Conservation (phyloP, 2,888 invertebrate species). For the Saturnia japonica region DNA sequence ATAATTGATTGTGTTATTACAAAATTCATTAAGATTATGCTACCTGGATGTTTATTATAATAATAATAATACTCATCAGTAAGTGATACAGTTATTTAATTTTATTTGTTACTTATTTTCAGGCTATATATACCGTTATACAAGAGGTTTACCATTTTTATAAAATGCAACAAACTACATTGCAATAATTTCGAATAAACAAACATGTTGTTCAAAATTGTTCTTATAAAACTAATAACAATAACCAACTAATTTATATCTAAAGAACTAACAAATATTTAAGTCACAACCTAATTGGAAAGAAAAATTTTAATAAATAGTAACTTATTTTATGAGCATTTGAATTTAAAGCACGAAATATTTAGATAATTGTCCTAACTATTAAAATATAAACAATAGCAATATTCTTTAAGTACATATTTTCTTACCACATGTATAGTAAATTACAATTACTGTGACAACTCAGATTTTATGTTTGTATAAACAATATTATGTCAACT, state of each 20-base stretch:
- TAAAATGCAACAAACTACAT: background rate
- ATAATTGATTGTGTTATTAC: background rate
- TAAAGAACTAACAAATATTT: background rate
- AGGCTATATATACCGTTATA: background rate
- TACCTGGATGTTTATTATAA: background rate
- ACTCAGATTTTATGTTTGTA: background rate
- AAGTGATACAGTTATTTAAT: conserved; percentile 1
- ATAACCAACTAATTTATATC: background rate
- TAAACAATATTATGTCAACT: conserved; percentile 11
- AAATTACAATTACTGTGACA: too few relatives aligned
- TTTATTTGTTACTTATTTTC: background rate
- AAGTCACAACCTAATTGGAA: background rate
- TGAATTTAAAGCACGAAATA: too few relatives aligned
- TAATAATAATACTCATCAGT: background rate
- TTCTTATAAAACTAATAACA: background rate
- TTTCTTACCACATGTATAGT: background rate
- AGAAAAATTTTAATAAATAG: background rate
- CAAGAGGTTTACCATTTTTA: background rate
- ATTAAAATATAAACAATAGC: too few relatives aligned
- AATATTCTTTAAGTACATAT: background rate
- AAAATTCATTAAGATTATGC: background rate
- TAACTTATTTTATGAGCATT: too few relatives aligned
- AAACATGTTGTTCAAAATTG: background rate
- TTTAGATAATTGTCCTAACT: too few relatives aligned
- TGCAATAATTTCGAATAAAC: background rate